phyloP scores from a whole-genome alignment of 2,888 invertebrate species.

The Hipparchia sbordonii region DNA sequence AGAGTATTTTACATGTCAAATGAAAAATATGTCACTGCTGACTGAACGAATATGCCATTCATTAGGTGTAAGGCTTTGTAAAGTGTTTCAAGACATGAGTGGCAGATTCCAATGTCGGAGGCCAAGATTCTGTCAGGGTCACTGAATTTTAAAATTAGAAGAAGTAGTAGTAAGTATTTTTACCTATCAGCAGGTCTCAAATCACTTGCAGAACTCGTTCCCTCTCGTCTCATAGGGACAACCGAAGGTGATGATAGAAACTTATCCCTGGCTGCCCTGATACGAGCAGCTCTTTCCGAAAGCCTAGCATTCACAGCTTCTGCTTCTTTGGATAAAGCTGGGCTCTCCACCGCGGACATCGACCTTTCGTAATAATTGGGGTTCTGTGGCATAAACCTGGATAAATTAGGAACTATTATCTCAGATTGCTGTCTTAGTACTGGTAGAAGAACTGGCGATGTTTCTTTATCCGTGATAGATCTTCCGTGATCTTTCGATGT shows the following conservation, averaged over 20 bases:
- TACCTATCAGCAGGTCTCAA: constrained; percentile 73
- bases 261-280: constrained; percentile 88
- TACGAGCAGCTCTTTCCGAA: constrained; percentile 81
- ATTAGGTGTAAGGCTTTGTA: too few species aligned
- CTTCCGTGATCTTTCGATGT: not conserved
- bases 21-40: too few species aligned
- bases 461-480: not conserved
- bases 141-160: too few species aligned
- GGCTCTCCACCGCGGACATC: constrained; percentile 58
- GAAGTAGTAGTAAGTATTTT: constrained; percentile 15
- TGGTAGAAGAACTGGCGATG: constrained; percentile 12
- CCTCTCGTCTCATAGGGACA: constrained; percentile 70
- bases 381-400: constrained; percentile 59
- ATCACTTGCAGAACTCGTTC: constrained; percentile 73
- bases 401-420: constrained; percentile 59
- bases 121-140: not conserved
- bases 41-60: too few species aligned
- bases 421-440: constrained; percentile 64
- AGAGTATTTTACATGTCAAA: too few species aligned
- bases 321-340: constrained; percentile 49
- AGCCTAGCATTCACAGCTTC: constrained; percentile 59
- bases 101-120: too few species aligned
- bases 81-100: too few species aligned
- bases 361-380: constrained; percentile 62
- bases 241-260: constrained; percentile 84